Base-by-base conservation (phyloP, 1,140 invertebrate species). In the Neoseiulus cucumeris region DNA sequence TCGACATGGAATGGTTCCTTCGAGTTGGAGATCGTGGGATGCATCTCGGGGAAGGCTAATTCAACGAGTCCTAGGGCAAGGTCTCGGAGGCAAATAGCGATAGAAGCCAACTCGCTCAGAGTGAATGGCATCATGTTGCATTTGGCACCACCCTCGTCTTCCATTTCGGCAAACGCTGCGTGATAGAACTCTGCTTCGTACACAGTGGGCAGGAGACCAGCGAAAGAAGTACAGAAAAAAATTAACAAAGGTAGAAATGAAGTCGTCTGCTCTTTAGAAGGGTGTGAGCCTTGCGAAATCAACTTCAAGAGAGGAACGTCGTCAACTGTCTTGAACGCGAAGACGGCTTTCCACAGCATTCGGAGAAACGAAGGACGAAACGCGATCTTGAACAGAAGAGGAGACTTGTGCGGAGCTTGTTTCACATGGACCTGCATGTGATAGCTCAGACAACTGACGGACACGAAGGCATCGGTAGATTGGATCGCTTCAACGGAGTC, bases 41-140 rank as follows among this genome's bases (percentile, higher is more conserved):
- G 81, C 0, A 82, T 82, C 72, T 91, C 89, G 0, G 90, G 89
- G 76, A 89, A 91, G 0, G 89, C 89, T 25, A 93, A 76, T 71
- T 94, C 89, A 1, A 95, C 87, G 0, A 95, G 78, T 12, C 89
- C 89, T 14, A 92, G 77, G 70, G 89, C 89, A 0, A 91, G 84
- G 69, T 89, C 87, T 66, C 79, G 69, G 22, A 82, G 69, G 25
- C 72, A 72, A 12, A 74, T 70, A 42, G 74, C 74, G 73, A 82
- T 79, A 6, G 72, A 71, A 2, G 77, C 73, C 9, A 82, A 64
- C 68, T 81, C 79, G 6, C 64, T 42, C 22, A 80, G 69, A 33
- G 70, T 70, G 68, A 81, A 81, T 25, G 80, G 79, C 76, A 80
- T 80, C 67, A 72, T 74, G 28, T 71, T 69, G 69, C 71, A 70